A percentile compares a stretch with the other conserved stretches of the same genome.
phyloP scores from a whole-genome alignment of 2,888 invertebrate genomes.

The Thysanoteuthis rhombus region DNA sequence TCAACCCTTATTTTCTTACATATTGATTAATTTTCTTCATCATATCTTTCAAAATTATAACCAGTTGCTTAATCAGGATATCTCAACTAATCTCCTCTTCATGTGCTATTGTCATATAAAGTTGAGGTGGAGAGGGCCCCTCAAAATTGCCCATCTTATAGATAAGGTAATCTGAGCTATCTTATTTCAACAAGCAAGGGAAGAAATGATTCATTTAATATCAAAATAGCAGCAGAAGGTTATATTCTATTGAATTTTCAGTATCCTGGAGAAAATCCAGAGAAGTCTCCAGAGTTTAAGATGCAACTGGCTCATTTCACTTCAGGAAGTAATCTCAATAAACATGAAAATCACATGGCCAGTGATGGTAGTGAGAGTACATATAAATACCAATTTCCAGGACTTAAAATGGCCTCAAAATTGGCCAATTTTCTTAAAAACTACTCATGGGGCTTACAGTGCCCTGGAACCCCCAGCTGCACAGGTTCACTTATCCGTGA shows the following conservation, averaged over 20 bases:
- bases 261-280: neutral
- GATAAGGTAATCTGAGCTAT: neutral
- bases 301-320: neutral
- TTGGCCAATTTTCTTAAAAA: too few relatives aligned
- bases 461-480: too few relatives aligned
- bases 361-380: too few relatives aligned
- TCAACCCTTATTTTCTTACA: too few relatives aligned
- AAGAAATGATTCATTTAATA: neutral
- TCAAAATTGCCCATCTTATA: neutral
- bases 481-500: too few relatives aligned
- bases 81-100: neutral
- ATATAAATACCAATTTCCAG: too few relatives aligned
- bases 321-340: neutral
- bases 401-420: too few relatives aligned
- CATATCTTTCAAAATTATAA: too few relatives aligned
- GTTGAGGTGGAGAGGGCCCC: neutral
- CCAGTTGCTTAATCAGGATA: too few relatives aligned
- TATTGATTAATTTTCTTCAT: too few relatives aligned
- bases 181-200: neutral
- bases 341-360: too few relatives aligned
- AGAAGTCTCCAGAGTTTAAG: neutral
- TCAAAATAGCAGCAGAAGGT: neutral
- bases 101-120: neutral
- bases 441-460: too few relatives aligned
- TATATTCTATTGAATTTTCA: neutral